These are phyloP conservation scores for Fragum fragum DNA, from an alignment of 2,888 invertebrate genomes.

Conservation along the genomic window DNA sequence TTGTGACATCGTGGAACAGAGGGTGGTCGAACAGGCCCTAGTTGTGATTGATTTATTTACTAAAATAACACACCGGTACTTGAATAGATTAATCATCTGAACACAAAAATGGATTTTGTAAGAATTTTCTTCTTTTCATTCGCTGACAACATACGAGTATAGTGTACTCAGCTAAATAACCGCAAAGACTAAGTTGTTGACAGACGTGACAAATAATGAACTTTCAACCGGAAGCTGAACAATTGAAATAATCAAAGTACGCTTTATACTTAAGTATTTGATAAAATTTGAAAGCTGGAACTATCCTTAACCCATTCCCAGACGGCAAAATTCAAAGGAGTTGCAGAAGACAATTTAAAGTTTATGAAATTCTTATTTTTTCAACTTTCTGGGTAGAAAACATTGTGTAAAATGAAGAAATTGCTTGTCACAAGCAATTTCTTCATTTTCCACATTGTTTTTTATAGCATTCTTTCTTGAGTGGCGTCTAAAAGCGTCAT, in stretches of 20 bases:
- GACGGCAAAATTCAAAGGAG: too few species aligned
- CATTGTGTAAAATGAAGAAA: too few species aligned
- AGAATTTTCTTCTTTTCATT: neutral
- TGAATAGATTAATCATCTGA: neutral
- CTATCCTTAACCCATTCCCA: too few species aligned
- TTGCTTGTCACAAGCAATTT: too few species aligned
- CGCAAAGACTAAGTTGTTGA: neutral
- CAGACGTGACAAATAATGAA: neutral
- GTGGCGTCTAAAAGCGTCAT: too few species aligned
- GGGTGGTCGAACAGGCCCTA: neutral
- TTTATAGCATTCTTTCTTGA: too few species aligned
- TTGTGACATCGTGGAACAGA: neutral
- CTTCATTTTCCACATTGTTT: too few species aligned
- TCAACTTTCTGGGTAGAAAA: too few species aligned
- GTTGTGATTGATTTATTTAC: neutral
- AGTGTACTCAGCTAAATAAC: neutral
- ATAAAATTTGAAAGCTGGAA: too few species aligned
- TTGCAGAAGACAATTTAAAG: too few species aligned
- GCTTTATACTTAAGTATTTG: too few species aligned
- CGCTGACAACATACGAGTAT: neutral
- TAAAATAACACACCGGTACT: neutral
- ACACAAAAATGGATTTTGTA: neutral
- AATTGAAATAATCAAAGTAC: neutral
- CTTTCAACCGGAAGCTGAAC: neutral
- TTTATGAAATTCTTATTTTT: too few species aligned